These are phyloP conservation scores for Elachura formosa DNA, from an alignment of 2,113 vertebrate genomes.

Conservation along the genomic window DNA sequence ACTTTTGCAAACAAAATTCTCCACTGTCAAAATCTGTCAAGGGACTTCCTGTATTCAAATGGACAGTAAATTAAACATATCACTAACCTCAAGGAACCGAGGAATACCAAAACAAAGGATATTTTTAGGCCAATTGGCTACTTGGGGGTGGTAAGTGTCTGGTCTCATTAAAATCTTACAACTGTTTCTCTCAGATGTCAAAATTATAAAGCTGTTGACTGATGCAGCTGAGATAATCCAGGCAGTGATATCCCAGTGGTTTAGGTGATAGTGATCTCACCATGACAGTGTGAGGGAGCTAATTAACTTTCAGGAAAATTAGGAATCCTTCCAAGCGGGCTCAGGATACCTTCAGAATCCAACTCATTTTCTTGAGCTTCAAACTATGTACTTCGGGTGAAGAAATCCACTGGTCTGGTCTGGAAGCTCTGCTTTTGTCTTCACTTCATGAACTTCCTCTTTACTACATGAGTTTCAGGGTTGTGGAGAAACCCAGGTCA, in stretches of 20 bases:
- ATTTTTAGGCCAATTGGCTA: slow-evolving; percentile 43
- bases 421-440: neutral
- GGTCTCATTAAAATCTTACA: slow-evolving; percentile 21
- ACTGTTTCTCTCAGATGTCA: slow-evolving; percentile 20
- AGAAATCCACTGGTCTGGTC: neutral
- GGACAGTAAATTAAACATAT: slow-evolving; percentile 66
- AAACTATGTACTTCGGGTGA: neutral
- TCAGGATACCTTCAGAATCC: neutral
- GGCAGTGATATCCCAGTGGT: neutral
- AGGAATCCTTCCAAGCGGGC: neutral
- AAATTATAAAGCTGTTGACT: slow-evolving; percentile 30
- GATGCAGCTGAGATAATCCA: neutral
- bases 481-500: neutral
- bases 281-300: neutral
- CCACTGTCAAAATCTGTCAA: slow-evolving; percentile 44
- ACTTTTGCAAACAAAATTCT: slow-evolving; percentile 17
- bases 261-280: neutral
- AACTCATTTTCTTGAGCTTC: neutral
- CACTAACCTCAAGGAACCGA: slow-evolving; percentile 23
- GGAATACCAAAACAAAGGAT: slow-evolving; percentile 46
- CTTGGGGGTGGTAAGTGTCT: slow-evolving; percentile 27
- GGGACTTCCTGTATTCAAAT: slow-evolving; percentile 56
- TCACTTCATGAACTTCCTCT: neutral
- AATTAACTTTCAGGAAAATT: neutral
- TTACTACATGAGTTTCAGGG: neutral